Percentiles rank a stretch among this genome's conserved stretches.
Conservation (phyloP, 2,888 invertebrate genomes). For the Alitta virens region DNA sequence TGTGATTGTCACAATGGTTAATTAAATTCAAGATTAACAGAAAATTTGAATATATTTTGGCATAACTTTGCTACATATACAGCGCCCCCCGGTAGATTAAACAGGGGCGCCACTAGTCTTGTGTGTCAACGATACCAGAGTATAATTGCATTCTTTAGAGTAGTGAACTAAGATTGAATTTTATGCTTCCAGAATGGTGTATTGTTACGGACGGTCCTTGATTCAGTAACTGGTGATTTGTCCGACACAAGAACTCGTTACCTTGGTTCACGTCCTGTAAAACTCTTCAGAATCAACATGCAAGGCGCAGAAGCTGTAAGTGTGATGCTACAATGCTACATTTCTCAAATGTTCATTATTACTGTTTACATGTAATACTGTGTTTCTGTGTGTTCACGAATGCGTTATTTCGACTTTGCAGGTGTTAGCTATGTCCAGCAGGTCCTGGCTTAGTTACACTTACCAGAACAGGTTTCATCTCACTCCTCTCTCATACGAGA, state of each 20-base stretch:
- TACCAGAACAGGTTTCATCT: slow-evolving; percentile 90
- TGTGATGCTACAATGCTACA: background rate
- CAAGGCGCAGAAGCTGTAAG: slow-evolving; percentile 89
- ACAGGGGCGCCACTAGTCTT: too few relatives aligned
- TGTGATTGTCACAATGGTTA: too few relatives aligned
- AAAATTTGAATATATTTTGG: too few relatives aligned
- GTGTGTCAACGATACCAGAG: too few relatives aligned
- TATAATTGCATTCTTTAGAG: too few relatives aligned
- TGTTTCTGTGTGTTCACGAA: too few relatives aligned
- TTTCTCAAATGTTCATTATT: background rate
- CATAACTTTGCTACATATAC: too few relatives aligned
- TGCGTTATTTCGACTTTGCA: slow-evolving; percentile 31
- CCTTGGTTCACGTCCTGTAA: slow-evolving; percentile 91
- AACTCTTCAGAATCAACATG: slow-evolving; percentile 91
- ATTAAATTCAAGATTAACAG: too few relatives aligned
- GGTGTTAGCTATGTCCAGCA: slow-evolving; percentile 92
- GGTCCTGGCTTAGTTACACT: slow-evolving; percentile 97
- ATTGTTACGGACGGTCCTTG: slow-evolving; percentile 85
- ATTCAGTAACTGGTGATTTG: slow-evolving; percentile 92
- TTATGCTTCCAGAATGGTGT: slow-evolving; percentile 88
- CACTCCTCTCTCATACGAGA: slow-evolving; percentile 93
- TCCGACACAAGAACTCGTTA: slow-evolving; percentile 97
- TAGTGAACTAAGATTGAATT: too few relatives aligned
- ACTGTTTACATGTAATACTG: background rate
- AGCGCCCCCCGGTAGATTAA: too few relatives aligned